Base-by-base conservation (phyloP, 2,888 invertebrate genomes). In the Dynastes grantii region DNA sequence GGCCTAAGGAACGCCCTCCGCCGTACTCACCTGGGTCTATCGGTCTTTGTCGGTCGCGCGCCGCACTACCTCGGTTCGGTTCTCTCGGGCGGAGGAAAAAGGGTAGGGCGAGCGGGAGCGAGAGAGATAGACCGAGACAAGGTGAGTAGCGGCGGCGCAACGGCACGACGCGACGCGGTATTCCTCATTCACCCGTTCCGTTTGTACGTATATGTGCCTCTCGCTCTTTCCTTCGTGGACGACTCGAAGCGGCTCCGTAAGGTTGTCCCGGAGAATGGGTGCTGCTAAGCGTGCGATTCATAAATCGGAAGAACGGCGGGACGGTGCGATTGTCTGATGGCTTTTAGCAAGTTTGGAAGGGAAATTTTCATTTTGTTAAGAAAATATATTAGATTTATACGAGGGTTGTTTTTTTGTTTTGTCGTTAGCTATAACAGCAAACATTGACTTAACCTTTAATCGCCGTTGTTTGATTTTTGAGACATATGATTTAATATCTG, bases 1-100 rank as follows among this genome's bases (percentile, higher is more conserved):
- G 86, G 87, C 87, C 87, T 87, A 40, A 75, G 73, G 61, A 75
- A 85, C 88, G 85, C 85, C 88, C 88, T 88, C 88, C 88, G 86
- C 45, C 85, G 86, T 85, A 81, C 82, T 87, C 87, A 88, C 87
- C 87, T 87, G 87, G 16, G 27, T 75, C 73, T 75, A 75, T 61
- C 73, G 61, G 61, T 61, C 73, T 75, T 45, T 40, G 27, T 68
- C 68, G 22, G 22, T 68, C 51, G 68, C 51, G 68, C 51, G 49
- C 45, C 22, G 16, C 45, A 11, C 45, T 67, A 58, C 45, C 22
- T 16, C n/a, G 9, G 40, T n/a, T 40, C 40, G n/a, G 45, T 16
- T 37, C 9, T 29, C 40, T 45, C 40, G 37, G 45, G 82, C 83
- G 85, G 85, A 85, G 84, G 87, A 86, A 87, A 85, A 84, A 85